Percentiles rank a stretch among this genome's conserved stretches.
Conservation (phyloP, 37 sponge, comb jelly and placozoan genomes). For the Mnemiopsis leidyi region DNA sequence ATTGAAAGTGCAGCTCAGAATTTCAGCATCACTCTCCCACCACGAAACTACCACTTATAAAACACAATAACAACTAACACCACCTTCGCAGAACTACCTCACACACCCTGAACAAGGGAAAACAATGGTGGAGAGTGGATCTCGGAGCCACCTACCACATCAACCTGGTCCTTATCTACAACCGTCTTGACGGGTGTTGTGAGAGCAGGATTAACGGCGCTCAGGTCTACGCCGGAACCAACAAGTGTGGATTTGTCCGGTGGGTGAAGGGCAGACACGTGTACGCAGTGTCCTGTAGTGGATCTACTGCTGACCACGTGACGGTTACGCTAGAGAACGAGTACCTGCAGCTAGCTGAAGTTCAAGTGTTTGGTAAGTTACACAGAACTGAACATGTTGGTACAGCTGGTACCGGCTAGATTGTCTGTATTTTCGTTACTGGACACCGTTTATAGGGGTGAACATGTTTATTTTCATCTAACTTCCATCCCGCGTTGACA, state of each 20-base stretch:
- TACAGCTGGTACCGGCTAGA: too few relatives aligned
- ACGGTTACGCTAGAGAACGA: background rate
- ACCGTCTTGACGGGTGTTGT: background rate
- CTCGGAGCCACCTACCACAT: background rate
- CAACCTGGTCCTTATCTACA: slow-evolving; percentile 18
- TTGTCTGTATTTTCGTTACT: too few relatives aligned
- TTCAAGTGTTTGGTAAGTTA: background rate
- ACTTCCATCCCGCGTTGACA: too few relatives aligned
- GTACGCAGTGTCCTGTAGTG: background rate
- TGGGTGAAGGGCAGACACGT: background rate
- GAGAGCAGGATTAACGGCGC: background rate
- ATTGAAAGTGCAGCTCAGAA: background rate
- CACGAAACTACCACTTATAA: too few relatives aligned
- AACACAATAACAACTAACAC: too few relatives aligned
- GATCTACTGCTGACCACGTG: background rate
- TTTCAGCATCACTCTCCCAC: background rate
- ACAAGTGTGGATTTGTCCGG: background rate
- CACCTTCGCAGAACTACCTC: too few relatives aligned
- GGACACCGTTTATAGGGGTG: too few relatives aligned
- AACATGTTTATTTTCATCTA: too few relatives aligned
- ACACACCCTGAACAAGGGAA: background rate
- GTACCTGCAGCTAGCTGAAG: background rate
- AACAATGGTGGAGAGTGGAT: slow-evolving; percentile 24
- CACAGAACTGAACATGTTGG: too few relatives aligned
- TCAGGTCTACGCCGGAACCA: background rate